Percentiles rank a stretch among this genome's conserved stretches.
Conservation (phyloP, 2,797 vertebrate genomes). For the Sebastes diaconus region DNA sequence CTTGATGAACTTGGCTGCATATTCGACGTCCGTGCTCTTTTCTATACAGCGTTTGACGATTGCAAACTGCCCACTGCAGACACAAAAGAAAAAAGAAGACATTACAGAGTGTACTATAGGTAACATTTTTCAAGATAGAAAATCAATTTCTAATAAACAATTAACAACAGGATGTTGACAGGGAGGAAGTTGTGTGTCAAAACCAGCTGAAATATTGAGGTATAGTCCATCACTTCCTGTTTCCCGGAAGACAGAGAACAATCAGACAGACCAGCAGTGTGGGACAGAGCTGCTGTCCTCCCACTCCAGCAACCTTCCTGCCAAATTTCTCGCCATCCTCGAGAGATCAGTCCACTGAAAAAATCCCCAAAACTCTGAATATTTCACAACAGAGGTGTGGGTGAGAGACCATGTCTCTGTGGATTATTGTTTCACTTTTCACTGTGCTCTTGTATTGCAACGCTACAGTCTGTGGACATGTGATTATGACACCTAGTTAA, state of each 20-base stretch:
- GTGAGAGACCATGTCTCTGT: slow-evolving; percentile 8
- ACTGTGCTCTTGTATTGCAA: slow-evolving; percentile 3
- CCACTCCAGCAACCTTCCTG: slow-evolving; percentile 58
- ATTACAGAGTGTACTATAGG: background rate
- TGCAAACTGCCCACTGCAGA: slow-evolving; percentile 93
- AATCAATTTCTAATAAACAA: background rate
- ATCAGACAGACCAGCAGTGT: slow-evolving; percentile 38
- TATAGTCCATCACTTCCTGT: slow-evolving; percentile 62
- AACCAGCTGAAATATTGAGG: slow-evolving; percentile 50
- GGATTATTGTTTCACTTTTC: slow-evolving; percentile 22
- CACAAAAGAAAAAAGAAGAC: slow-evolving; percentile 9
- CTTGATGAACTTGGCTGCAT: slow-evolving; percentile 96
- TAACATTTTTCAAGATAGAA: background rate
- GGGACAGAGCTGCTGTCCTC: slow-evolving; percentile 51
- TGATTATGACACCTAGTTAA: background rate
- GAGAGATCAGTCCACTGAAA: slow-evolving; percentile 19
- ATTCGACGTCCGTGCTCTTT: slow-evolving; percentile 85
- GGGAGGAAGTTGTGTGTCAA: slow-evolving; percentile 64
- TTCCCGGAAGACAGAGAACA: slow-evolving; percentile 66
- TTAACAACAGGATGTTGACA: slow-evolving; percentile 54
- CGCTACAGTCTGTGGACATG: background rate
- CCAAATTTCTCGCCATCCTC: slow-evolving; percentile 54
- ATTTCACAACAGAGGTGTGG: slow-evolving; percentile 65
- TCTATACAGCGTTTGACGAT: slow-evolving; percentile 92
- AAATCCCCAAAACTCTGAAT: slow-evolving; percentile 40